Conservation (phyloP, 2,113 vertebrate species). For the Ceuthmochares aereus region DNA sequence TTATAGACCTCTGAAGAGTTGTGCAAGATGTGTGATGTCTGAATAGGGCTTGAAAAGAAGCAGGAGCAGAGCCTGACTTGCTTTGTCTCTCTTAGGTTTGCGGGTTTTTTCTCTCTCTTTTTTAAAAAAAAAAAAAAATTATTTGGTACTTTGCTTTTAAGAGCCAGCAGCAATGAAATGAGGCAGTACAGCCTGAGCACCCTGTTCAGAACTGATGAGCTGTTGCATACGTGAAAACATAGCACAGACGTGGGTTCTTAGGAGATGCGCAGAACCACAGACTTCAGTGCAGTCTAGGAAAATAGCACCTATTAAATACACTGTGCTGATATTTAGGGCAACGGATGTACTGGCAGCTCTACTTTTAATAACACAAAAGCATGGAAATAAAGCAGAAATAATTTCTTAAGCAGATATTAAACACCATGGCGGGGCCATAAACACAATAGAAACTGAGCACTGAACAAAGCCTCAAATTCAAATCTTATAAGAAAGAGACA, state of each 20-base stretch:
- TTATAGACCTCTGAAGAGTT: background rate
- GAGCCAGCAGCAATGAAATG: background rate
- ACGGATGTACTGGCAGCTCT: background rate
- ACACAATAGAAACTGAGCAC: background rate
- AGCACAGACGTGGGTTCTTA: background rate
- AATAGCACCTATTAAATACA: background rate
- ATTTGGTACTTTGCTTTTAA: background rate
- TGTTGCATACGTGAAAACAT: fast-evolving
- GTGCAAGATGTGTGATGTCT: background rate
- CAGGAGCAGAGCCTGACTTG: background rate
- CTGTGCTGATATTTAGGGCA: background rate
- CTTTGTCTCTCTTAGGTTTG: background rate
- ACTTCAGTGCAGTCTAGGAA: background rate
- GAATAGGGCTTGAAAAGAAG: background rate
- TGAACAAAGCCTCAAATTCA: background rate
- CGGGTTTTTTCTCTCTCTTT: background rate
- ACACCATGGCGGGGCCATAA: background rate
- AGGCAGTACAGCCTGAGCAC: fast-evolving
- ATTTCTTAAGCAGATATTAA: background rate
- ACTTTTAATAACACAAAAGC: background rate
- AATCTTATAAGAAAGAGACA: background rate
- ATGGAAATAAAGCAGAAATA: background rate
- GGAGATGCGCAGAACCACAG: background rate
- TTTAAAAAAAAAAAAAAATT: background rate
- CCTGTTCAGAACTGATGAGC: background rate